Evolutionary conservation across 1,140 invertebrate species (phyloP), one percentile per base, ranked within the genome.

Genomic region (Hylaeus anthracinus): DNA sequence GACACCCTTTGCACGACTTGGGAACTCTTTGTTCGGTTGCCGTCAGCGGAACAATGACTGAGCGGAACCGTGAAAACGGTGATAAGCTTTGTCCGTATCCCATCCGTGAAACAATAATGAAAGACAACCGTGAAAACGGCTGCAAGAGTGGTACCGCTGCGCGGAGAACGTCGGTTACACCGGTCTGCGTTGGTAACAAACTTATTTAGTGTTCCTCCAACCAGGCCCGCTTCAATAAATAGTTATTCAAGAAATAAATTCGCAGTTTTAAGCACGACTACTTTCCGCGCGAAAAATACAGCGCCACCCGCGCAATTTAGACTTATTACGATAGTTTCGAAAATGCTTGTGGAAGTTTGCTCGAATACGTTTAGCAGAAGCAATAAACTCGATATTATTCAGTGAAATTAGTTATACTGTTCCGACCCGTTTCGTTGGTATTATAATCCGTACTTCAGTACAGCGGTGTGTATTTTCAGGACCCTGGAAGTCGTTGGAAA

Each of bases 1-100:
- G 72, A 75, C 71, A 80, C 64, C 64, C 55, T 66, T 80, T 74
- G 75, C 41, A 60, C 64, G 72, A 66, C 78, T 74, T 73, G 72
- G 53, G 61, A 75, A 75, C 78, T 80, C 78, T 80, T 80, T 80
- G 78, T 80, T 63, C 72, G 43, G 12, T 15, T 37, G 55, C 65
- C 43, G 78, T 75, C 39, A 63, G 37, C 55, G 61, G 45, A 9
- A 80, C 78, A 80, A 80, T 80, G 72, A 66, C 53, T 45, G 37
- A 75, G 61, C 55, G 58, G 37, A 75, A 75, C 72, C 72, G 78
- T 80, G 78, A 67, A 75, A 80, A 80, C 78, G 55, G 64, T 66
- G 78, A 73, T 75, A 69, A 56, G 71, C 72, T 75, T 80, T 80
- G 78, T 80, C 37, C 77, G 26, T 26, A n/a, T 43, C 56, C 70